Evolutionary conservation across 2,113 vertebrate genomes (phyloP).

Genomic region (Callopanchax toddi): DNA sequence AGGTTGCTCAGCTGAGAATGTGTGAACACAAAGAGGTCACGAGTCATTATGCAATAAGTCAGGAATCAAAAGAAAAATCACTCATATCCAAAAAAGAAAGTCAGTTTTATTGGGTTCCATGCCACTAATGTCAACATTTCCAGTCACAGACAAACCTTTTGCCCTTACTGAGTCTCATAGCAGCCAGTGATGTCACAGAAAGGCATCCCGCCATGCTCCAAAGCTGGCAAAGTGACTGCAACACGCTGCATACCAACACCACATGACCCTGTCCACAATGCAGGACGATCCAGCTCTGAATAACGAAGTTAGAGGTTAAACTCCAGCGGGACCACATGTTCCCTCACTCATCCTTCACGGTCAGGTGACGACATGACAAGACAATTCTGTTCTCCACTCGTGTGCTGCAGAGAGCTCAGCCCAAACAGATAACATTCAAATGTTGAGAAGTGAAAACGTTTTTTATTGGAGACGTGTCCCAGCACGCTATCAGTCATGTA

Average conservation of each 20-base stretch:
- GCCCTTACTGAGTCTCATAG: slow-evolving; percentile 22
- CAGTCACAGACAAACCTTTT: slow-evolving; percentile 45
- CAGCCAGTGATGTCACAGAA: slow-evolving; percentile 56
- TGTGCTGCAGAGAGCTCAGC: slow-evolving; percentile 12
- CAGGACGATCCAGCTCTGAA: slow-evolving; percentile 16
- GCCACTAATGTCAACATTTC: slow-evolving; percentile 8
- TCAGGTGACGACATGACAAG: slow-evolving; percentile 47
- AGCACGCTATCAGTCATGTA: slow-evolving; percentile 23
- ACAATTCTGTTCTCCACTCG: slow-evolving; percentile 3
- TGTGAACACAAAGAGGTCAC: not conserved
- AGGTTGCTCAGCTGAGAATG: slow-evolving; percentile 8
- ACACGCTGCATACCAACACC: slow-evolving; percentile 56
- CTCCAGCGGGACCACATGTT: slow-evolving; percentile 21
- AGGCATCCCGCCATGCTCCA: slow-evolving; percentile 31
- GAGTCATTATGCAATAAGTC: slow-evolving; percentile 28
- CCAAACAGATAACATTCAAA: not conserved
- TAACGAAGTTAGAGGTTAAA: slow-evolving; percentile 13
- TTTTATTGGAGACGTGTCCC: slow-evolving; percentile 16
- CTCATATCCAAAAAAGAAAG: no score
- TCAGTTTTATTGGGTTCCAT: no score
- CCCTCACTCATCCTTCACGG: slow-evolving; percentile 25
- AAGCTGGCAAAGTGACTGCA: slow-evolving; percentile 4
- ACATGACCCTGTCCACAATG: slow-evolving; percentile 44
- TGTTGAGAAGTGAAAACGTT: slow-evolving; percentile 2
- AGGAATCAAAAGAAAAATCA: not conserved